Evolutionary conservation across 2,113 vertebrate species (phyloP), one percentile per base, ranked within the genome.

Genomic region (Dasyornis broadbenti): DNA sequence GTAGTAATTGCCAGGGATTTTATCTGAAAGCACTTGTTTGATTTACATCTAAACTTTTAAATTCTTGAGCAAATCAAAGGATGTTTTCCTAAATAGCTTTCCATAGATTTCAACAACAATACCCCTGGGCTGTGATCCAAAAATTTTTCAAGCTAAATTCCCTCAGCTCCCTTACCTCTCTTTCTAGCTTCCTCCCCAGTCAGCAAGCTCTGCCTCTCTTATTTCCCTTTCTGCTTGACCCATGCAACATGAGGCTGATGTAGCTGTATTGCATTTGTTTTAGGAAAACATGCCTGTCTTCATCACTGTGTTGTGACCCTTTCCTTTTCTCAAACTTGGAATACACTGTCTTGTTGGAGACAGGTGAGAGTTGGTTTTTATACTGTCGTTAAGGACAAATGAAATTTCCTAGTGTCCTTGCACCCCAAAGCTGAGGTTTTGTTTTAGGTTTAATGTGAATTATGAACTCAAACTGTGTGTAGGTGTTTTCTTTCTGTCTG

Each of bases 201-300:
- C 40, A 82, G 17, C 68, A 79, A 76, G 20, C 11, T 81, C 31
- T 93, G 21, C n/a, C 14, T 72, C 7, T 91, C 42, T 81, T 84
- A n/a, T 33, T 85, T 66, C 65, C 44, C 35, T 44, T 82, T 75
- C 23, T 86, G 20, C 45, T 80, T 69, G 54, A 61, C 37, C 44
- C 33, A 61, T 63, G 40, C 54, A 66, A 6, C 66, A 35, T 72
- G 28, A 73, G 80, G 89, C 76, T 94, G 76, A 53, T 83, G 66
- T 57, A 92, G 82, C 63, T 86, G 65, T 72, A 80, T 77, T 90
- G 33, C 63, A 50, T 95, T 92, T 83, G 40, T 65, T 95, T 89
- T 77, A 90, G 86, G 93, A 82, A 95, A 82, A 52, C 86, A 40
- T 63, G 30, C 44, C 39, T 94, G 63, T 80, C 87, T 83, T 91